These are phyloP conservation scores for Phrixothrix hirtus DNA, from an alignment of 2,888 invertebrate species.

Conservation along the genomic window DNA sequence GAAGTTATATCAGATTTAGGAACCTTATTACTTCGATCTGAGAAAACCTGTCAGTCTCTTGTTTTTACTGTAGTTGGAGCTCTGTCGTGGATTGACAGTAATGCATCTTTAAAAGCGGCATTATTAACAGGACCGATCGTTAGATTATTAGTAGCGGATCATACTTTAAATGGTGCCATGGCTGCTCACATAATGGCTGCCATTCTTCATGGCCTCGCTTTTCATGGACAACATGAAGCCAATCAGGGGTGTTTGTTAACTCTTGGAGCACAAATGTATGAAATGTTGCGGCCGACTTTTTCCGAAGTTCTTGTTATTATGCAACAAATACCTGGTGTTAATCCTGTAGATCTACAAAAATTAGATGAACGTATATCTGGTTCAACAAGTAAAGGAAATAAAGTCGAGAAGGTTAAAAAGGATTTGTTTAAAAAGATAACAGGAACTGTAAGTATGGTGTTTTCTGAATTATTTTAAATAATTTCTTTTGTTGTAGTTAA, in stretches of 20 bases:
- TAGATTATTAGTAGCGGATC: conserved; percentile 66
- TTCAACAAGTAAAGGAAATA: conserved; percentile 70
- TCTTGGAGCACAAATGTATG: conserved; percentile 84
- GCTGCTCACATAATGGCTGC: conserved; percentile 76
- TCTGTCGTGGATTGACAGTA: conserved; percentile 86
- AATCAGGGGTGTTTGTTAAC: conserved; percentile 81
- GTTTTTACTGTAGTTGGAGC: conserved; percentile 67
- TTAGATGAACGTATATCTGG: conserved; percentile 81
- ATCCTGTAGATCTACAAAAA: conserved; percentile 77
- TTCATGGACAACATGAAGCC: conserved; percentile 89
- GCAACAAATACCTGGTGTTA: conserved; percentile 82
- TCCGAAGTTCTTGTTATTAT: conserved; percentile 70
- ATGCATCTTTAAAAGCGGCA: conserved; percentile 79
- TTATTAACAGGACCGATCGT: conserved; percentile 73
- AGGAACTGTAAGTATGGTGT: conserved; percentile 64
- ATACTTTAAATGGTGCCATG: conserved; percentile 66
- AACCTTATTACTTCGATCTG: conserved; percentile 69
- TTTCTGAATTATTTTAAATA: too few species aligned
- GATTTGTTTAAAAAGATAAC: conserved; percentile 90
- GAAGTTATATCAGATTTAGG: conserved; percentile 85
- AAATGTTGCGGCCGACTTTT: conserved; percentile 76
- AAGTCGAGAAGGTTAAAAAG: conserved; percentile 87
- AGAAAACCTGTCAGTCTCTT: conserved; percentile 66
- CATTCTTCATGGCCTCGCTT: conserved; percentile 71
- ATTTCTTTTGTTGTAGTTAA: conserved; percentile 62